Evolutionary conservation across 2,888 invertebrate species (phyloP).

Genomic region (Rhorus exstirpatorius): DNA sequence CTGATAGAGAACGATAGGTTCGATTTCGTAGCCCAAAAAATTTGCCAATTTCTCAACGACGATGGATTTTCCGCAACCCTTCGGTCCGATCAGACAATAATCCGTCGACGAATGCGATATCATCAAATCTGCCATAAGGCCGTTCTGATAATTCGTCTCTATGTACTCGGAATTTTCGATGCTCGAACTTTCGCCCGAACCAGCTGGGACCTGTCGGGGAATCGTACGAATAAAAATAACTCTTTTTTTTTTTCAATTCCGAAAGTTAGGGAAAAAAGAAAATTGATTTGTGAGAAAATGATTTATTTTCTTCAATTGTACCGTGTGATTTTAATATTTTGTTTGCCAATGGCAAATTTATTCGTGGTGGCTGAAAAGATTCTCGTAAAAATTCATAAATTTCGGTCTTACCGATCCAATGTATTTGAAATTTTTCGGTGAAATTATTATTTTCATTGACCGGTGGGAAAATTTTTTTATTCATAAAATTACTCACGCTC

Average conservation of each 20-base stretch:
- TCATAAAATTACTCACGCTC: constrained; percentile 71
- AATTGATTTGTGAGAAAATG: too few species aligned
- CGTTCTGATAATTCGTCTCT: constrained; percentile 93
- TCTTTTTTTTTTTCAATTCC: too few species aligned
- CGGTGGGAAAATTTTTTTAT: neutral
- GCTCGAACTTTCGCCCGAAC: constrained; percentile 69
- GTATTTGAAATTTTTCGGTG: neutral
- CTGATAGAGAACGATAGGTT: constrained; percentile 96
- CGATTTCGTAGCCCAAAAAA: constrained; percentile 92
- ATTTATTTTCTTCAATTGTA: too few species aligned
- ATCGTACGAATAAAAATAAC: constrained; percentile 3
- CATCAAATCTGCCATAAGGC: constrained; percentile 91
- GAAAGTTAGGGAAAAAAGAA: constrained; percentile 25
- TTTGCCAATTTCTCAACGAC: constrained; percentile 92
- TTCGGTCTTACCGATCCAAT: too few species aligned
- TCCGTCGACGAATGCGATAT: constrained; percentile 93
- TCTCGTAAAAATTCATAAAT: too few species aligned
- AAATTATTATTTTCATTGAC: neutral
- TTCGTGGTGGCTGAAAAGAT: too few species aligned
- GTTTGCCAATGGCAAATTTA: too few species aligned
- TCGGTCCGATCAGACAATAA: constrained; percentile 95
- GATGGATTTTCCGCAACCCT: constrained; percentile 97
- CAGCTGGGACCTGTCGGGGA: constrained; percentile 82
- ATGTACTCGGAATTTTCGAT: constrained; percentile 86
- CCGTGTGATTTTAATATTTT: too few species aligned